Percentiles rank a stretch among this genome's conserved stretches.
These are phyloP conservation scores for Taenaris catops DNA, from an alignment of 2,888 invertebrate genomes.

Conservation along the genomic window DNA sequence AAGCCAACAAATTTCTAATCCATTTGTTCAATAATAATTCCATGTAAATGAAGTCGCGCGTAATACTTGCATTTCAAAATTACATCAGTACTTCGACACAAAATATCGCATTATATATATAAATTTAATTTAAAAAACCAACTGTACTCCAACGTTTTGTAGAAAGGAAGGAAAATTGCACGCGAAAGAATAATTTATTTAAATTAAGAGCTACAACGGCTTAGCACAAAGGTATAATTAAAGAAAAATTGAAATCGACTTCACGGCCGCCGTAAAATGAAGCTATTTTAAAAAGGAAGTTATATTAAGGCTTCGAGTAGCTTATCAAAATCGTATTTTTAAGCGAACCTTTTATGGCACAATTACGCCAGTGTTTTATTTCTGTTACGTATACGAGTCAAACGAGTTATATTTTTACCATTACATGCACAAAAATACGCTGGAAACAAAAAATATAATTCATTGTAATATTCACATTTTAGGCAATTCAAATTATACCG, in stretches of 20 bases:
- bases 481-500: no score
- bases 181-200: constrained; percentile 22
- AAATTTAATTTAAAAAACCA: constrained; percentile 11
- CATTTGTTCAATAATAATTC: no score
- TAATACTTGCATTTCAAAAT: no score
- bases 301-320: constrained; percentile 16
- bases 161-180: constrained; percentile 19
- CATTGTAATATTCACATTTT: no score
- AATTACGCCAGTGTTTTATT: neutral
- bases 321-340: constrained; percentile 17
- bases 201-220: constrained; percentile 19
- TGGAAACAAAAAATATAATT: no score
- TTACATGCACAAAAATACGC: no score
- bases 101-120: no score
- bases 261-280: constrained; percentile 19
- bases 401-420: no score
- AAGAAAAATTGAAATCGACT: constrained; percentile 25
- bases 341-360: constrained; percentile 14
- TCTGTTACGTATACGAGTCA: no score
- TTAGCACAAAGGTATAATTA: constrained; percentile 20
- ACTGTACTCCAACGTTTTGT: constrained; percentile 12
- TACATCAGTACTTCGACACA: no score
- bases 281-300: constrained; percentile 22
- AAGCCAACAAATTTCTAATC: no score
- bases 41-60: no score